Conservation (phyloP, 1,140 invertebrate species). For the Neodiprion lecontei region DNA sequence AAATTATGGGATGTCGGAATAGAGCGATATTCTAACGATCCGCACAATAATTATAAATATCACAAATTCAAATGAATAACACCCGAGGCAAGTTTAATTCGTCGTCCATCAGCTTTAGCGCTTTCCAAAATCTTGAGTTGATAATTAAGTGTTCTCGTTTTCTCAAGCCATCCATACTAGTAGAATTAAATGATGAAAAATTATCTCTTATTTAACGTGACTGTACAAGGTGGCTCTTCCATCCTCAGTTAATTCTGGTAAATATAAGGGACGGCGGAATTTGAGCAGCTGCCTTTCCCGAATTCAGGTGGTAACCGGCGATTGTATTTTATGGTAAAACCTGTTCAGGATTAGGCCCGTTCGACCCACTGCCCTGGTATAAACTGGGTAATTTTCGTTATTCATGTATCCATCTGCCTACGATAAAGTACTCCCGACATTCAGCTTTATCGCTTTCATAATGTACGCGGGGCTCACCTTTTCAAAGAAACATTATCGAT, state of each 20-base stretch:
- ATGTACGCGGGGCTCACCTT: neutral
- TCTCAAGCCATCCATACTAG: too few relatives aligned
- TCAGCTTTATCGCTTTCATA: neutral
- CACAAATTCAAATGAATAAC: too few relatives aligned
- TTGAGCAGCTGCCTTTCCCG: neutral
- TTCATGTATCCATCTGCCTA: neutral
- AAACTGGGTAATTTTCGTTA: slow-evolving; percentile 1
- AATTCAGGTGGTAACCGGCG: neutral
- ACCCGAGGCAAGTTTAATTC: too few relatives aligned
- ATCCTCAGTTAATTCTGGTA: neutral
- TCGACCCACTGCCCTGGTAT: neutral
- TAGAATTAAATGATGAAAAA: too few relatives aligned
- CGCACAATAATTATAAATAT: too few relatives aligned
- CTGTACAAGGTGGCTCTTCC: too few relatives aligned
- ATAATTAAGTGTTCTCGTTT: too few relatives aligned
- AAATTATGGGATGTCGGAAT: too few relatives aligned
- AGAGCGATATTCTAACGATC: too few relatives aligned
- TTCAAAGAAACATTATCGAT: neutral
- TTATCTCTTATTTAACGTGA: too few relatives aligned
- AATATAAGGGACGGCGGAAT: neutral
- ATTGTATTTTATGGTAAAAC: neutral
- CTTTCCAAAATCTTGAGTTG: too few relatives aligned
- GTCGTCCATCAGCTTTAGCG: too few relatives aligned
- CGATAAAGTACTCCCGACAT: neutral
- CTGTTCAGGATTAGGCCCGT: neutral